Evolutionary conservation across 2,888 invertebrate species (phyloP).

Genomic region (Camptogramma bilineatum): DNA sequence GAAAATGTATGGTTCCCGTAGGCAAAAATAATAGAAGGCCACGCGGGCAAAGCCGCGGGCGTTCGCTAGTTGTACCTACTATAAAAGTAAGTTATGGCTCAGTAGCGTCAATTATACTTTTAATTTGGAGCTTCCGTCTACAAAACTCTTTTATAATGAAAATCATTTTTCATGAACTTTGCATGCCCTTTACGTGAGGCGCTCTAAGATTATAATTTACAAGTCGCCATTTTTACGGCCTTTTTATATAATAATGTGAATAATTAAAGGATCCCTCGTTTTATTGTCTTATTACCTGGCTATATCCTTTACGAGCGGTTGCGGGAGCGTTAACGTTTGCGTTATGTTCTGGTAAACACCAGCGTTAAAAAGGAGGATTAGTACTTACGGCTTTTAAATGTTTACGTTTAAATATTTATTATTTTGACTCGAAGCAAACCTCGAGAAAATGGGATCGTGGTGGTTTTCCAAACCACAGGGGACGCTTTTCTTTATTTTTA

Average conservation of each 20-base stretch:
- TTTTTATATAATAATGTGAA: slow-evolving; percentile 44
- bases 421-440: background rate
- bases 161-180: slow-evolving; percentile 15
- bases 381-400: slow-evolving; percentile 6
- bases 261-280: slow-evolving; percentile 42
- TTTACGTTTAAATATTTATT: background rate
- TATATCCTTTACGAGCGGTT: slow-evolving; percentile 36
- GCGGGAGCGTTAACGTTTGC: slow-evolving; percentile 20
- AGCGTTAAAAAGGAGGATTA: slow-evolving; percentile 2
- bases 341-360: slow-evolving; percentile 21
- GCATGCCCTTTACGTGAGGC: slow-evolving; percentile 25
- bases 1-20: too few relatives aligned
- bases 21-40: too few relatives aligned
- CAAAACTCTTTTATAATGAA: slow-evolving; percentile 13
- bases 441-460: background rate
- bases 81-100: background rate
- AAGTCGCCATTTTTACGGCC: slow-evolving; percentile 36
- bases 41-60: too few relatives aligned
- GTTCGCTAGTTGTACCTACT: background rate
- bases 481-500: background rate
- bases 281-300: slow-evolving; percentile 45
- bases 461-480: background rate
- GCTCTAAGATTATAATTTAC: slow-evolving; percentile 41
- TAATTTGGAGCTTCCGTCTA: background rate
- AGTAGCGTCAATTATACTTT: background rate